Conservation (phyloP, 1,140 invertebrate species). For the Temnothorax longispinosus region DNA sequence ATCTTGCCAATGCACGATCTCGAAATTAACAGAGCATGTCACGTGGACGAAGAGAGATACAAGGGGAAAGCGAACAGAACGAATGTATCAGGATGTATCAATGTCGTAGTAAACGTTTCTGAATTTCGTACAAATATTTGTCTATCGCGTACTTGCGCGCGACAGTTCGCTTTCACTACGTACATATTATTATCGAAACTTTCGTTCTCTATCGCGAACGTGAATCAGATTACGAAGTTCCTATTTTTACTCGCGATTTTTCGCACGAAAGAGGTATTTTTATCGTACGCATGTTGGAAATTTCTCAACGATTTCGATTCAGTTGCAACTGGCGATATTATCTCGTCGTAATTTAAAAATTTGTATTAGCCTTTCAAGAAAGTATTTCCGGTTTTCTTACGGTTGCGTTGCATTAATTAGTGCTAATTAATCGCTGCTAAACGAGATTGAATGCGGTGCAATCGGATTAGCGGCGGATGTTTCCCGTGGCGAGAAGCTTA, state of each 20-base stretch:
- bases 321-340: background rate
- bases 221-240: background rate
- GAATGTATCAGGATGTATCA: background rate
- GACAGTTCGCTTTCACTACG: constrained; percentile 11
- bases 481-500: background rate
- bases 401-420: background rate
- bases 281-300: background rate
- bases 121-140: constrained; percentile 16
- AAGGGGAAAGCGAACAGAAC: constrained; percentile 1
- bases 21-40: constrained; percentile 41
- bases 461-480: background rate
- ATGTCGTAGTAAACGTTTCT: background rate
- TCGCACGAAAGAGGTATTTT: background rate
- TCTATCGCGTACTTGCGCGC: background rate
- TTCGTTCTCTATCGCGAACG: constrained; percentile 11
- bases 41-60: constrained; percentile 7
- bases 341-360: background rate
- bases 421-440: background rate
- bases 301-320: background rate
- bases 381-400: background rate
- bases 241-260: background rate
- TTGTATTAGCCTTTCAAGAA: background rate
- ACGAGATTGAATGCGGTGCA: background rate
- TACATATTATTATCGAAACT: background rate
- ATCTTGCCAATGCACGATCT: background rate